Evolutionary conservation across 2,113 vertebrate genomes (phyloP).

Genomic region (Nannobrachium achirus): DNA sequence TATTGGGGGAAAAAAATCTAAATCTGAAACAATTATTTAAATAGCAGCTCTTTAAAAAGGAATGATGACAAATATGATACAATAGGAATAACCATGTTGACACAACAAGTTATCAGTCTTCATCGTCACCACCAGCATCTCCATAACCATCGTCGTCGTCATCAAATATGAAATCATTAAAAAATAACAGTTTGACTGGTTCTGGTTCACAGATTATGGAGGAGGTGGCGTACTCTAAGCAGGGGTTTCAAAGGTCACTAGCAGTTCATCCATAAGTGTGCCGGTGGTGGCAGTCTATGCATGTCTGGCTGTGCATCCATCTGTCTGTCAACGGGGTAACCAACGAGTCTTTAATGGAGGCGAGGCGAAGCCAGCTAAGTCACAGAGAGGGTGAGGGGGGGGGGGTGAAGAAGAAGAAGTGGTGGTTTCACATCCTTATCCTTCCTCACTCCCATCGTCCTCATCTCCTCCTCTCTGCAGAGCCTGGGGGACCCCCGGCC

Average conservation of each 20-base stretch:
- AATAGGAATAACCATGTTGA: conserved; percentile 55
- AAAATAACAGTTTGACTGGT: conserved; percentile 37
- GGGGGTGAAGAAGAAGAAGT: conserved; percentile 7
- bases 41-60: conserved; percentile 81
- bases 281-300: conserved; percentile 27
- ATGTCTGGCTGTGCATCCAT: conserved; percentile 44
- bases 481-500: conserved; percentile 58
- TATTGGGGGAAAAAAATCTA: conserved; percentile 36
- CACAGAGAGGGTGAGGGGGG: conserved; percentile 31
- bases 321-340: conserved; percentile 43
- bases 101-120: conserved; percentile 33
- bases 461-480: conserved; percentile 41
- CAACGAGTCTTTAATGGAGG: conserved; percentile 52
- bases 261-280: conserved; percentile 44
- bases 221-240: conserved; percentile 56
- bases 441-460: conserved; percentile 36
- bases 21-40: conserved; percentile 61
- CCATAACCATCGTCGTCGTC: conserved; percentile 15
- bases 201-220: conserved; percentile 43
- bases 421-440: neutral
- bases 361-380: conserved; percentile 44
- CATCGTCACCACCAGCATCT: conserved; percentile 31
- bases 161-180: conserved; percentile 34
- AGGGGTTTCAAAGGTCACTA: conserved; percentile 53
- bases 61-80: conserved; percentile 68